These are phyloP conservation scores for Pyrocephalus nanus DNA, from an alignment of 2,797 vertebrate species.

Conservation along the genomic window DNA sequence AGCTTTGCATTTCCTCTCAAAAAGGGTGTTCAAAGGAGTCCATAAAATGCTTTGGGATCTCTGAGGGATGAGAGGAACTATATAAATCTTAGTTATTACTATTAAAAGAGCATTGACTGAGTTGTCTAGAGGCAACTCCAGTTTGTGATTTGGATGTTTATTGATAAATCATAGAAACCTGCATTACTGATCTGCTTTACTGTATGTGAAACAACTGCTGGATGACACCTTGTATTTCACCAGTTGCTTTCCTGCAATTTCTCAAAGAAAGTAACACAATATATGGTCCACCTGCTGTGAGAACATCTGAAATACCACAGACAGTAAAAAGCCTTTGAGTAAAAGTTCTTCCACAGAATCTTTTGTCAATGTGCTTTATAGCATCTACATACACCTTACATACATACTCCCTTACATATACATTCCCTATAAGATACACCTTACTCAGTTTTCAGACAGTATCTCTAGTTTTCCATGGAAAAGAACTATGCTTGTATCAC, in stretches of 20 bases:
- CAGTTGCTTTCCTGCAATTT: slow-evolving; percentile 36
- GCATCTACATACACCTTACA: neutral
- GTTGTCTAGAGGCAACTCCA: slow-evolving; percentile 10
- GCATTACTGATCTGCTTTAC: slow-evolving; percentile 26
- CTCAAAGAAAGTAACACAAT: slow-evolving; percentile 36
- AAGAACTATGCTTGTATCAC: neutral
- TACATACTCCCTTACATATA: neutral
- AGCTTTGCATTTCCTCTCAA: neutral
- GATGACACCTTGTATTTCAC: slow-evolving; percentile 52
- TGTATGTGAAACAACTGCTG: slow-evolving; percentile 4
- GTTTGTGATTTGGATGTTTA: neutral
- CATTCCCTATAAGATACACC: neutral
- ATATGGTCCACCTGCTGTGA: slow-evolving; percentile 36
- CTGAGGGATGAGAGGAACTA: neutral
- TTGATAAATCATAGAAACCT: slow-evolving; percentile 45
- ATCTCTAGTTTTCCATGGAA: neutral
- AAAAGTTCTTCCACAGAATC: slow-evolving; percentile 25
- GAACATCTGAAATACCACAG: slow-evolving; percentile 48
- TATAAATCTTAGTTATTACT: slow-evolving; percentile 37
- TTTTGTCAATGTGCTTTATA: neutral
- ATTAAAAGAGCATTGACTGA: slow-evolving; percentile 28
- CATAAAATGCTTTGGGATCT: slow-evolving; percentile 20
- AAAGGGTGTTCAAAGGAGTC: neutral
- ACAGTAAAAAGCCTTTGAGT: slow-evolving; percentile 20
- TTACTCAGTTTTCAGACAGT: neutral